Percentiles rank a stretch among this genome's conserved stretches.
Conservation (phyloP, 2,888 invertebrate genomes). For the Phalangium opilio region DNA sequence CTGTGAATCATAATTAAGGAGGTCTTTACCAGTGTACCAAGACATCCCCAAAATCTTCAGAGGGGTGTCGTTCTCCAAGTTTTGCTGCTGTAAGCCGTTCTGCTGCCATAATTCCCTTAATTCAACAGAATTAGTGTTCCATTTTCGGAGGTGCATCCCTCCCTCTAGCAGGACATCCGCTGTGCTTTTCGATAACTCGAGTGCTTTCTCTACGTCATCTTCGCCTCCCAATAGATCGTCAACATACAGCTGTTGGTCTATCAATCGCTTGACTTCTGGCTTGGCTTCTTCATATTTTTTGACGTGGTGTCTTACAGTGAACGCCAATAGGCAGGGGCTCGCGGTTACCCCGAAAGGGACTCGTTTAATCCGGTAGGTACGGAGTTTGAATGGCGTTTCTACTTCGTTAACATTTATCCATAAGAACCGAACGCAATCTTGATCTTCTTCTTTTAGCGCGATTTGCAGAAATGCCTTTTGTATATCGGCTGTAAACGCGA, state of each 20-base stretch:
- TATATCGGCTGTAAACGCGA: constrained; percentile 10
- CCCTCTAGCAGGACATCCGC: neutral
- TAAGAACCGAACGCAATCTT: constrained; percentile 6
- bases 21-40: too few relatives aligned
- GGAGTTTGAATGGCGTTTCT: too few relatives aligned
- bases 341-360: neutral
- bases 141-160: constrained; percentile 2
- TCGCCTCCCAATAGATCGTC: neutral
- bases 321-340: neutral
- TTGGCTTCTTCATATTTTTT: constrained; percentile 1
- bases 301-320: constrained; percentile 1
- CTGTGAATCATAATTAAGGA: too few relatives aligned
- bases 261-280: neutral
- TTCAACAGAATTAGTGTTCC: neutral
- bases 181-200: neutral
- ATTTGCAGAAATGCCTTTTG: constrained; percentile 9
- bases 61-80: too few relatives aligned
- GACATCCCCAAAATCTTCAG: too few relatives aligned
- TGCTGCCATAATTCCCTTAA: neutral
- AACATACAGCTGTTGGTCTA: constrained; percentile 1
- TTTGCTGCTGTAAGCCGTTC: too few relatives aligned
- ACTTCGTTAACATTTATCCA: neutral
- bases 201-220: neutral
- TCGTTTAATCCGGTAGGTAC: neutral
- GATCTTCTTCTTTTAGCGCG: constrained; percentile 5